Base-by-base conservation (phyloP, 2,888 invertebrate species). In the Liposcelis brunnea region DNA sequence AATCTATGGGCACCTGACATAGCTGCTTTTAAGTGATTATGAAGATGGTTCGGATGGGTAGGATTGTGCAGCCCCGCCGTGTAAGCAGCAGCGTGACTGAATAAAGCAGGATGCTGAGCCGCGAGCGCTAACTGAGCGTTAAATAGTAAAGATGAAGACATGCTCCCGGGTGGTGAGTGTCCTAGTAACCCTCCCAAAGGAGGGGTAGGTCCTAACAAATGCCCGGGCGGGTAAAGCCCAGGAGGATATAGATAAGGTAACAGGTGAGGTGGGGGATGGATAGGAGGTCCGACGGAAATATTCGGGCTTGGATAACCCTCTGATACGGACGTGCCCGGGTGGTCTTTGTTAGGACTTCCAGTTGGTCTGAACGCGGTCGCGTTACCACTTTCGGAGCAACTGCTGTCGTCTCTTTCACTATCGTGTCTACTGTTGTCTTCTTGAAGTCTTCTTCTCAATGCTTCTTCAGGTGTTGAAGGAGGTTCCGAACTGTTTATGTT, bases 271-370 rank as follows among this genome's bases (percentile, higher is more conserved):
- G 89, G 87, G 38, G 90, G 89, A 59, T 91, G 91, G 40, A 90
- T 81, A 38, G 90, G 90, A 34, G 91, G 91, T 43, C 91, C 93
- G 34, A 93, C 82, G 31, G 89, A 89, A 50, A 91, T 90, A 67
- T 93, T 93, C 15, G 91, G 91, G 51, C 86, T 80, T 1, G 87
- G 87, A 52, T 83, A 83, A 56, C 73, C 63, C 32, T 32, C 43
- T 10, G 44, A 14, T 15, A 14, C 36, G 14, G 44, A 15, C 14
- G 19, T 26, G n/a, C 44, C 44, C 21, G 34, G 33, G 11, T 16
- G 44, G 19, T 44, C 43, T 31, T 43, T 32, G 32, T 15, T 26
- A 8, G 33, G 31, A 31, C 43, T 32, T n/a, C 43, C 31, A 18
- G 54, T 51, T 31, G 53, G 54, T 34, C 54, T 50, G 49, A 54